Evolutionary conservation across 2,797 vertebrate species (phyloP), one percentile per base, ranked within the genome.

Genomic region (Phyllotis vaccarum): DNA sequence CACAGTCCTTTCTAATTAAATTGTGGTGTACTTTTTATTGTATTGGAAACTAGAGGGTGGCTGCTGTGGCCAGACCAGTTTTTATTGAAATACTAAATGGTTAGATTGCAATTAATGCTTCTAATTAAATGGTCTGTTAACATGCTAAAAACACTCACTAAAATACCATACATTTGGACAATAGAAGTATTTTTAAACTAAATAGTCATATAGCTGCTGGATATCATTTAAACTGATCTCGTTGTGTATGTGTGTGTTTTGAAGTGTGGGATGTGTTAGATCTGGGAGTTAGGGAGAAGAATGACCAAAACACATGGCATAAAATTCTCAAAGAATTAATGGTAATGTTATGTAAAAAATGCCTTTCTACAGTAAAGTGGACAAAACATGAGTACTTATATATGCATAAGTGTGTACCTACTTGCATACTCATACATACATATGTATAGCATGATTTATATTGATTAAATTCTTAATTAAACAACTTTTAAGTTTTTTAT

Each of bases 331-430:
- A 86, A 52, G 82, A 66, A 68, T 52, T 49, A 86, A 66, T 66
- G 60, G 21, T 24, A 68, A 83, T 40, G 34, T 17, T 46, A 34
- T 46, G 29, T 31, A 24, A 52, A 68, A 80, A 31, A 3, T 56
- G 31, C 81, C 31, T 86, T 89, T 96, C 43, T 89, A 13, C 95
- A 96, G 89, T 64, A 87, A 90, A 86, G 76, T 83, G 66, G 19
- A 68, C 6, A 27, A 90, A 12, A 62, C 22, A 62, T 62, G 22
- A 62, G 60, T 62, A 27, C 7, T 62, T 62, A 62, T 22, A 68
- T 68, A 64, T 62, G 80, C 40, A 85, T 66, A 21, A 13, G 22
- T 60, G 14, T 56, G 0, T 29, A 27, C 13, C 31, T 22, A 37
- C 58, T n/a, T 8, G 43, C 34, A 24, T 49, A 3, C 27, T 40